Evolutionary conservation across 2,113 vertebrate species (phyloP).

Genomic region (Amblyornis subalaris): DNA sequence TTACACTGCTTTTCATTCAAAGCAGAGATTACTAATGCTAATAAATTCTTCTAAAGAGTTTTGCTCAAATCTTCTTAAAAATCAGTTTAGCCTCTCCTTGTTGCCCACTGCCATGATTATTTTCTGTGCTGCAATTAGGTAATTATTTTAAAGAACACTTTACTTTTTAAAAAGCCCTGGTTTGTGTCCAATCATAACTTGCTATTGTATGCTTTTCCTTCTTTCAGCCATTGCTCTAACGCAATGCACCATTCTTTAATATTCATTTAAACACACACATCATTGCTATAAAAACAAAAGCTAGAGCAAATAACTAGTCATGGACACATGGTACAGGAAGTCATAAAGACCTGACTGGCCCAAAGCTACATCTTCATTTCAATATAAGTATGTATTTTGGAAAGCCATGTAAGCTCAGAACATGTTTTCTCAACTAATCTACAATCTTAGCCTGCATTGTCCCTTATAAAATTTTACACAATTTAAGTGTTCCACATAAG

Average conservation of each 20-base stretch:
- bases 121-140: background rate
- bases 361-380: background rate
- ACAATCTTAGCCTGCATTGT: background rate
- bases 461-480: background rate
- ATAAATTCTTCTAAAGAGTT: background rate
- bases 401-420: background rate
- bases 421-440: background rate
- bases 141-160: background rate
- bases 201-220: background rate
- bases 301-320: background rate
- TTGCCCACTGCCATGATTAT: background rate
- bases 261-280: background rate
- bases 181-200: background rate
- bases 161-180: accelerated
- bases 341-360: background rate
- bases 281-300: background rate
- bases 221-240: background rate
- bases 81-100: background rate
- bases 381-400: accelerated
- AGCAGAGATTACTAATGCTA: background rate
- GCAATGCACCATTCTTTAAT: background rate
- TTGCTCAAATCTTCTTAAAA: background rate
- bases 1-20: background rate
- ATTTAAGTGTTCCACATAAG: too few relatives aligned
- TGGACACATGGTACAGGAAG: background rate